Conservation (phyloP, 1,140 invertebrate genomes). For the Tetragonula clypearis region DNA sequence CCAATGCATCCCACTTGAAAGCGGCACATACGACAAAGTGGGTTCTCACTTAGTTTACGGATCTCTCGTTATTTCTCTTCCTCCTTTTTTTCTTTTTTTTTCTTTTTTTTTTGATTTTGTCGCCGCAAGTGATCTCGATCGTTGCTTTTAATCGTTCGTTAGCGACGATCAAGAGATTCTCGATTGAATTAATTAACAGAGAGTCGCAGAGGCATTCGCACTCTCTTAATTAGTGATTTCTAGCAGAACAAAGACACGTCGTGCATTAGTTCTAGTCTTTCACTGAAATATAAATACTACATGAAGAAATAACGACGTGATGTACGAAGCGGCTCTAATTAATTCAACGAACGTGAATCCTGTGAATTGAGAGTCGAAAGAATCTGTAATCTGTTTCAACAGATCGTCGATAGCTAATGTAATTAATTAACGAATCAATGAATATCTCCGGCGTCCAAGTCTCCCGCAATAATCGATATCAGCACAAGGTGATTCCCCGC, state of each 20-base stretch:
- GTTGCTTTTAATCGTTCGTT: background rate
- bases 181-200: background rate
- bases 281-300: background rate
- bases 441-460: background rate
- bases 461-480: background rate
- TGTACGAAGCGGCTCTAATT: background rate
- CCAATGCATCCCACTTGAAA: slow-evolving; percentile 18
- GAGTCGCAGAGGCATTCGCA: background rate
- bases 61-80: background rate
- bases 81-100: background rate
- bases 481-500: background rate
- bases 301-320: background rate
- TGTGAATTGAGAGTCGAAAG: background rate
- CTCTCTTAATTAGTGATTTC: background rate
- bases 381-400: background rate
- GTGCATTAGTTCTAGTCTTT: background rate
- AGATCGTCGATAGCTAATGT: background rate
- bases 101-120: background rate
- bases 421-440: background rate
- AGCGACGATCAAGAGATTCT: background rate
- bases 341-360: background rate
- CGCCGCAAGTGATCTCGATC: too few species aligned
- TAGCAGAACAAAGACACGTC: background rate
- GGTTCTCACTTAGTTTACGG: slow-evolving; percentile 20
- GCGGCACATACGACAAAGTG: slow-evolving; percentile 27